Conservation (phyloP, 2,888 invertebrate species). For the Pseudococcus jackbeardsleyi region DNA sequence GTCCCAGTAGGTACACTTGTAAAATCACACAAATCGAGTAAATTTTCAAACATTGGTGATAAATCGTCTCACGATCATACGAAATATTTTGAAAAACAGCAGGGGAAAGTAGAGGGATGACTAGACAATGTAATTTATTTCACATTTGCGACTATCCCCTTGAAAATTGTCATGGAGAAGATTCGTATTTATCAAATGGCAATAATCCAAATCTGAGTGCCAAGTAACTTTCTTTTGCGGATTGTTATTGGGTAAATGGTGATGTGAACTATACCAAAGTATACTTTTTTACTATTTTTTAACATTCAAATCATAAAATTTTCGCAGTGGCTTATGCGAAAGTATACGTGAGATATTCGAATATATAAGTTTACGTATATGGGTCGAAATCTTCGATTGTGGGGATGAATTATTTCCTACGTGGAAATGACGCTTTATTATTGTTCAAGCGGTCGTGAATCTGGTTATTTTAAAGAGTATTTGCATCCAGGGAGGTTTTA, state of each 20-base stretch:
- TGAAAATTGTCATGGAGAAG: conserved; percentile 12
- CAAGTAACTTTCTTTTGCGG: conserved; percentile 39
- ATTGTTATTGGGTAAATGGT: conserved; percentile 3
- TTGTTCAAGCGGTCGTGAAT: not conserved
- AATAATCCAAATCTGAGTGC: conserved; percentile 38
- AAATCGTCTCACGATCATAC: no score
- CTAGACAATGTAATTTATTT: not conserved
- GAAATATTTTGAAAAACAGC: no score
- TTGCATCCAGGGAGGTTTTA: not conserved
- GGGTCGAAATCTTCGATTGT: not conserved
- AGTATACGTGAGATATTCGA: not conserved
- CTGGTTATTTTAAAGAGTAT: not conserved
- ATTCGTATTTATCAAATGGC: conserved; percentile 48
- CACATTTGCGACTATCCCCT: conserved; percentile 9
- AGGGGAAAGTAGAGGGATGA: not conserved
- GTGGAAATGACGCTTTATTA: not conserved
- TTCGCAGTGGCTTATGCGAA: not conserved
- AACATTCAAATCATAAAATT: not conserved
- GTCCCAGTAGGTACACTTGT: not conserved
- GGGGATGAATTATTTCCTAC: not conserved
- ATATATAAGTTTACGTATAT: not conserved
- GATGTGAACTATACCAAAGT: not conserved
- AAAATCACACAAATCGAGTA: not conserved
- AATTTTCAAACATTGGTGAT: no score
- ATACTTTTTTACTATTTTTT: not conserved